These are phyloP conservation scores for Ennomos erosarius DNA, from an alignment of 2,888 invertebrate species.

Conservation along the genomic window DNA sequence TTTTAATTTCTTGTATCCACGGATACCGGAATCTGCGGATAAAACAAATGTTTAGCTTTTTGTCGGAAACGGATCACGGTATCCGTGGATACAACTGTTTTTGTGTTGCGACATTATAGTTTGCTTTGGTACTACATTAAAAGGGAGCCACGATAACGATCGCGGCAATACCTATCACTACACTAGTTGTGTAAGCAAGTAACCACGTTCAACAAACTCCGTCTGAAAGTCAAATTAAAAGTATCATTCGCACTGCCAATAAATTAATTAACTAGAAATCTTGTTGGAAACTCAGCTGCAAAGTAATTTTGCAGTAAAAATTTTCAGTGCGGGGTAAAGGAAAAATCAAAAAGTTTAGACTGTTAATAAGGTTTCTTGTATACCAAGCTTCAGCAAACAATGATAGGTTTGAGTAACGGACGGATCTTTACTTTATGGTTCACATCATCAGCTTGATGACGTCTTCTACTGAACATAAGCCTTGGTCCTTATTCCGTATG, in stretches of 20 bases:
- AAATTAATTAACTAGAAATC: slow-evolving; percentile 12
- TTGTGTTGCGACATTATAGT: too few species aligned
- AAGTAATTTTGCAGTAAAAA: slow-evolving; percentile 15
- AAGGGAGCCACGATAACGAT: too few species aligned
- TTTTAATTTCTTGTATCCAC: too few species aligned
- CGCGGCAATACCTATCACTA: too few species aligned
- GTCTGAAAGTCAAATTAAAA: slow-evolving; percentile 13
- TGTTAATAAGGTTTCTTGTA: slow-evolving; percentile 19
- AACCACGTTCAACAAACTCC: slow-evolving; percentile 10
- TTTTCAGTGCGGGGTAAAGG: slow-evolving; percentile 12
- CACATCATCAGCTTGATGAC: too few species aligned
- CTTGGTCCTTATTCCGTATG: too few species aligned
- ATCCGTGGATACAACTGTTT: too few species aligned
- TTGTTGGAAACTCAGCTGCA: slow-evolving; percentile 8
- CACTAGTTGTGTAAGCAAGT: background rate
- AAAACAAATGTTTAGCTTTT: too few species aligned
- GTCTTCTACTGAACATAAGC: too few species aligned
- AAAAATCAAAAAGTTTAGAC: slow-evolving; percentile 13
- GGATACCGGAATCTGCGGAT: too few species aligned
- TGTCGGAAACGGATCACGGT: too few species aligned
- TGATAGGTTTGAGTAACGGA: slow-evolving; percentile 5
- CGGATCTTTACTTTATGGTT: slow-evolving; percentile 19
- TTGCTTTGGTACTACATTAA: too few species aligned
- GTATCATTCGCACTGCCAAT: slow-evolving; percentile 9
- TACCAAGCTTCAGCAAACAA: slow-evolving; percentile 19